Percentiles rank a stretch among this genome's conserved stretches.
Evolutionary conservation across 2,797 vertebrate species (phyloP).

Genomic region (Carcharodon carcharias): DNA sequence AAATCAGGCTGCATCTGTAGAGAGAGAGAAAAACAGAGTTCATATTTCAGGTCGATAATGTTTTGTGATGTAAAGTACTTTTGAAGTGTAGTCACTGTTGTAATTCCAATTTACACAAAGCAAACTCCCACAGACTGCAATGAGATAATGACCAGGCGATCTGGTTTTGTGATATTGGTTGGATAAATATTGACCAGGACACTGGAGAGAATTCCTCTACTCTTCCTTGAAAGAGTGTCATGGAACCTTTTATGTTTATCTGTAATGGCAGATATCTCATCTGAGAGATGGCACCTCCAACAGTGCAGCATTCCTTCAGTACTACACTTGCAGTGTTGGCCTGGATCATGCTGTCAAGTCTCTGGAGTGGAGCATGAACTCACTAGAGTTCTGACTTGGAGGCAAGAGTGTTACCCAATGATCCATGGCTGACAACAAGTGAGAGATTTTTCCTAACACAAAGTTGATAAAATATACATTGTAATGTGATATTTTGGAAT

Average conservation of each 20-base stretch:
- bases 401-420: background rate
- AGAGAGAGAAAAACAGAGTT: too few relatives aligned
- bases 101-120: too few relatives aligned
- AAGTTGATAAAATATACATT: background rate
- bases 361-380: background rate
- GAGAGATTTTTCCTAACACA: background rate
- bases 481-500: constrained; percentile 19
- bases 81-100: background rate
- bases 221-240: background rate
- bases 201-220: background rate
- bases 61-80: background rate
- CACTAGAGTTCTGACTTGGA: background rate
- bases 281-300: background rate
- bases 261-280: background rate
- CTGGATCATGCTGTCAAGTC: background rate
- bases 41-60: too few relatives aligned
- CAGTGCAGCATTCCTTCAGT: background rate
- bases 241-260: background rate
- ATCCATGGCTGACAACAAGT: background rate
- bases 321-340: background rate
- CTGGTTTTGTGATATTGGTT: background rate
- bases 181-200: background rate
- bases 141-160: background rate
- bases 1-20: too few relatives aligned
- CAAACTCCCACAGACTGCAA: background rate